Evolutionary conservation across 2,888 invertebrate genomes (phyloP).

Genomic region (Stenotaenia linearis): DNA sequence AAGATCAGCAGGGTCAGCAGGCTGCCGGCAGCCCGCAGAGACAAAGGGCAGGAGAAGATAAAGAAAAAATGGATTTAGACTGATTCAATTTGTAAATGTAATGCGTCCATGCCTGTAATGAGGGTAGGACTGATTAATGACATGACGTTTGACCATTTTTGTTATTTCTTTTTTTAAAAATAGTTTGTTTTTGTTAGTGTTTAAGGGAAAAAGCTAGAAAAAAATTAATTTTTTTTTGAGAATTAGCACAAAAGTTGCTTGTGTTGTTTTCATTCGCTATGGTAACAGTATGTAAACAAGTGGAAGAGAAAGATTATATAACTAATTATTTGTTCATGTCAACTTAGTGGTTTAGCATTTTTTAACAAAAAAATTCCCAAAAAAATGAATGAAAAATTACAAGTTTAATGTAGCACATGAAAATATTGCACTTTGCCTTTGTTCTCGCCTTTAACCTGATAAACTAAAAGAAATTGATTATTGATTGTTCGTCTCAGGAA

Average conservation of each 20-base stretch:
- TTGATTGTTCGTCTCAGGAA: background rate
- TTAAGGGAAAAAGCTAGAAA: background rate
- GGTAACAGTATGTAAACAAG: background rate
- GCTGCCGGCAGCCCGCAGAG: constrained; percentile 32
- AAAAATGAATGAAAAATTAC: background rate
- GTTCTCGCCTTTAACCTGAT: background rate
- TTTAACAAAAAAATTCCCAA: background rate
- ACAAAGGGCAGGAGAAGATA: constrained; percentile 8
- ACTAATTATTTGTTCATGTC: background rate
- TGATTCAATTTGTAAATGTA: background rate
- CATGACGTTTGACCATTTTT: background rate
- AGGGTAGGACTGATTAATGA: background rate
- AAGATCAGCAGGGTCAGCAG: background rate
- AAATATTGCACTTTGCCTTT: background rate
- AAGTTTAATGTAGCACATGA: background rate
- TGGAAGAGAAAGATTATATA: background rate
- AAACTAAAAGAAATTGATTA: background rate
- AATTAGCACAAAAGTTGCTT: constrained; percentile 14
- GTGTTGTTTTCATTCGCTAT: background rate
- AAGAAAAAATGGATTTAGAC: constrained; percentile 29
- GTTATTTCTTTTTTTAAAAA: constrained; percentile 1
- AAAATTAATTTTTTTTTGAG: background rate
- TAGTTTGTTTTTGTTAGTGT: background rate
- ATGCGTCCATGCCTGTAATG: background rate
- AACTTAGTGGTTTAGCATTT: background rate